Percentiles rank a stretch among this genome's conserved stretches.
phyloP scores from a whole-genome alignment of 2,888 invertebrate species.

The Eilema griseolum region DNA sequence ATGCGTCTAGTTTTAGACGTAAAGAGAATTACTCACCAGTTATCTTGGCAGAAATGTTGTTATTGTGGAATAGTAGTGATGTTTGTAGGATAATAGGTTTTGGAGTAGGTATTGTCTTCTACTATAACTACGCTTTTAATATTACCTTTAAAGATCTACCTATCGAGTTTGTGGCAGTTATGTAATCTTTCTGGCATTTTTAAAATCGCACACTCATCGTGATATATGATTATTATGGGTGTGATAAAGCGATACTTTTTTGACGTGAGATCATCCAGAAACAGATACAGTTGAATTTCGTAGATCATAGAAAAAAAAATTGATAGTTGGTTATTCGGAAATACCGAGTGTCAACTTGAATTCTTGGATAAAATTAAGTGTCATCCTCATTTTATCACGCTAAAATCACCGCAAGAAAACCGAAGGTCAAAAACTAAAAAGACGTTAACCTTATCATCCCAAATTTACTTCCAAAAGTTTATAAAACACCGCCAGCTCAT shows the following conservation, averaged over 20 bases:
- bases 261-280: not conserved
- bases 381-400: not conserved
- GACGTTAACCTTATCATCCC: constrained; percentile 1
- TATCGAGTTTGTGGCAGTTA: no score
- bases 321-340: no score
- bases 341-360: no score
- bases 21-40: constrained; percentile 24
- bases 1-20: constrained; percentile 22
- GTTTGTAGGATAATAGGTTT: not conserved
- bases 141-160: not conserved
- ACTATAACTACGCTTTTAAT: no score
- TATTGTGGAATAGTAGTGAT: not conserved
- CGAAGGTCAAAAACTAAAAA: constrained; percentile 8
- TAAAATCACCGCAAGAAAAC: not conserved
- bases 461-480: not conserved
- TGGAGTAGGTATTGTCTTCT: not conserved
- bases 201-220: no score
- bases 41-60: constrained; percentile 12
- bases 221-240: no score
- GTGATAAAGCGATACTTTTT: not conserved
- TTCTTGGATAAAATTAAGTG: not conserved
- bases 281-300: no score
- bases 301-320: no score
- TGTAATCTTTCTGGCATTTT: not conserved
- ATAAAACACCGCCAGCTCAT: not conserved